These are phyloP conservation scores for Rhyzopertha dominica DNA, from an alignment of 1,140 invertebrate genomes.

Conservation along the genomic window DNA sequence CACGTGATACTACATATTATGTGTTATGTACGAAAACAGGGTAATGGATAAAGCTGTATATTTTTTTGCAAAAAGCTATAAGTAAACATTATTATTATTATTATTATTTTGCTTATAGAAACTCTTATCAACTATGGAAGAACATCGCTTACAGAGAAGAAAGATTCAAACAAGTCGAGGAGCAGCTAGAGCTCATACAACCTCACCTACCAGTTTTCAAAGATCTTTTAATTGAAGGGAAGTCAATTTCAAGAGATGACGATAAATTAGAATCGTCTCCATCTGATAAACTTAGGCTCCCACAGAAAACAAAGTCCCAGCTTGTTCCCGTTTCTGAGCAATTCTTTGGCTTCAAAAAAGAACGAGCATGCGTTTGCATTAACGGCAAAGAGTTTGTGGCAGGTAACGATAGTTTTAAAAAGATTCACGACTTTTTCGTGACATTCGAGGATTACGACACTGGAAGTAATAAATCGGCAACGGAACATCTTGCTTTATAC, in stretches of 20 bases:
- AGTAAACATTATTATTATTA: too few relatives aligned
- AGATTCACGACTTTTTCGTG: conserved; percentile 14
- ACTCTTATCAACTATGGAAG: conserved; percentile 19
- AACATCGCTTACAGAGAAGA: conserved; percentile 18
- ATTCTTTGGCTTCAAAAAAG: too few relatives aligned
- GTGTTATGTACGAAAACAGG: too few relatives aligned
- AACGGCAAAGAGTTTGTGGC: conserved; percentile 12
- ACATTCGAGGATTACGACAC: conserved; percentile 23
- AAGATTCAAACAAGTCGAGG: conserved; percentile 8
- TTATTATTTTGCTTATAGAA: conserved; percentile 19
- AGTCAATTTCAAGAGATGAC: conserved; percentile 2
- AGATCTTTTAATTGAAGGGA: conserved; percentile 9
- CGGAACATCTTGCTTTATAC: conserved; percentile 20
- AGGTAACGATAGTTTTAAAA: conserved; percentile 1
- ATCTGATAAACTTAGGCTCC: not conserved
- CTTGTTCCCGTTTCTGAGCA: too few relatives aligned
- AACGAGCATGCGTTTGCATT: conserved; percentile 12
- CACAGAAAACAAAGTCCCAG: too few relatives aligned
- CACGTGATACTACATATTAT: too few relatives aligned
- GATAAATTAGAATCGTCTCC: not conserved
- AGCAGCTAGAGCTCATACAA: conserved; percentile 16
- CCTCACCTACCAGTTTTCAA: conserved; percentile 19
- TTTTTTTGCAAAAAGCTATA: too few relatives aligned
- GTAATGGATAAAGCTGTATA: too few relatives aligned
- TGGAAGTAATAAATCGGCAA: not conserved